Evolutionary conservation across 2,797 vertebrate species (phyloP), one percentile per base, ranked within the genome.

Genomic region (Avahi laniger): DNA sequence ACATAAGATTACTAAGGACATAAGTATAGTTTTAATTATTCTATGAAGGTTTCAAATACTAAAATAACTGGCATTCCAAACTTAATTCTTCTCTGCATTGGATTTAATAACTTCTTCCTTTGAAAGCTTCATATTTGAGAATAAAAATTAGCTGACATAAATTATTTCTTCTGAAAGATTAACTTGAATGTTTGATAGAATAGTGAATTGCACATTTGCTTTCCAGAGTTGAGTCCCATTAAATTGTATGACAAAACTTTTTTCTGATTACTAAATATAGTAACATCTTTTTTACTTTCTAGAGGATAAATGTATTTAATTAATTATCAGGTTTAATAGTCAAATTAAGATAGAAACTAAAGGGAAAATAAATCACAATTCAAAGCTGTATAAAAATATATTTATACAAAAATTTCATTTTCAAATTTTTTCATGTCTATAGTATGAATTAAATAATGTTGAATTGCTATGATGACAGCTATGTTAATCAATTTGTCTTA

Each of bases 31-130:
- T 90, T 76, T 89, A 46, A 91, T 35, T 82, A 69, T 87, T 87
- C 81, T 95, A 46, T 84, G 35, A 92, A 43, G 82, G 35, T 52
- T 95, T 63, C 57, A 85, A 72, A 43, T 82, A 82, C 17, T 59
- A 93, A 88, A 91, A 72, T 84, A 93, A 91, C 17, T 67, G 43
- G 12, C 33, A 65, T 90, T 83, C 38, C 94, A 8, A 93, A 92
- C 7, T 30, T 59, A 24, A 15, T 89, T 75, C 20, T 87, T 76
- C 7, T 88, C 41, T 26, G 50, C 30, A 33, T 52, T 35, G 80
- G 59, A 90, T 78, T 91, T 96, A 89, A 50, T 93, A 89, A 54
- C n/a, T 15, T 89, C 9, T 76, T 96, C 15, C 54, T 96, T 38
- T 72, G 46, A 87, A 91, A 85, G 7, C 12, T 86, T 89, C 54